A percentile compares a stretch with the other conserved stretches of the same genome.
Evolutionary conservation across 2,113 vertebrate genomes (phyloP).

Genomic region (Forbesichthys papilliferus): DNA sequence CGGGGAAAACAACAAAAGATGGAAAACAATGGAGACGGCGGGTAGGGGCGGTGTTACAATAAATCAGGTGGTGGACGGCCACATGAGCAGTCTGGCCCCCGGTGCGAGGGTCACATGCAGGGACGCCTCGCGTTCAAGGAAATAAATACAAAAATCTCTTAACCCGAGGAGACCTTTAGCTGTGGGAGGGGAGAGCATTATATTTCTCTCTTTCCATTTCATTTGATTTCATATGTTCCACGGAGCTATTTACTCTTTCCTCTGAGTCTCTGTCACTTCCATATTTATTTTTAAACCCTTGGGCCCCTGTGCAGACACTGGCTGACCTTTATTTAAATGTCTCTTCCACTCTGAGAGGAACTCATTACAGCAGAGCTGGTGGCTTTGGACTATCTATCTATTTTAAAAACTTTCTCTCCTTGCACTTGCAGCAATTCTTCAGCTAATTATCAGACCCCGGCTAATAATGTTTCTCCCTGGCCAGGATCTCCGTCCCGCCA

Average conservation of each 20-base stretch:
- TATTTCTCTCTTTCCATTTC: constrained; percentile 67
- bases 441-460: constrained; percentile 64
- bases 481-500: constrained; percentile 52
- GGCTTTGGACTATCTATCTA: constrained; percentile 67
- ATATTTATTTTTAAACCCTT: constrained; percentile 79
- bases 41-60: constrained; percentile 54
- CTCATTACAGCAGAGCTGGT: constrained; percentile 78
- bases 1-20: constrained; percentile 45
- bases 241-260: constrained; percentile 73
- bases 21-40: constrained; percentile 19
- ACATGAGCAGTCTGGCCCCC: constrained; percentile 55
- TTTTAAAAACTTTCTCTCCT: constrained; percentile 65
- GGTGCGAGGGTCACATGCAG: constrained; percentile 30
- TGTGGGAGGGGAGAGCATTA: constrained; percentile 53
- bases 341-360: constrained; percentile 72
- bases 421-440: constrained; percentile 61
- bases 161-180: constrained; percentile 46
- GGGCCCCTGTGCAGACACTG: constrained; percentile 70
- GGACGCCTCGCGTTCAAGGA: constrained; percentile 37
- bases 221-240: constrained; percentile 70
- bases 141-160: constrained; percentile 17
- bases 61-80: constrained; percentile 45
- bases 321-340: constrained; percentile 83
- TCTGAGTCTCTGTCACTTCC: constrained; percentile 69
- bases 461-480: constrained; percentile 67